Base-by-base conservation (phyloP, 2,113 vertebrate genomes). In the Rhinopithecus roxellana region DNA sequence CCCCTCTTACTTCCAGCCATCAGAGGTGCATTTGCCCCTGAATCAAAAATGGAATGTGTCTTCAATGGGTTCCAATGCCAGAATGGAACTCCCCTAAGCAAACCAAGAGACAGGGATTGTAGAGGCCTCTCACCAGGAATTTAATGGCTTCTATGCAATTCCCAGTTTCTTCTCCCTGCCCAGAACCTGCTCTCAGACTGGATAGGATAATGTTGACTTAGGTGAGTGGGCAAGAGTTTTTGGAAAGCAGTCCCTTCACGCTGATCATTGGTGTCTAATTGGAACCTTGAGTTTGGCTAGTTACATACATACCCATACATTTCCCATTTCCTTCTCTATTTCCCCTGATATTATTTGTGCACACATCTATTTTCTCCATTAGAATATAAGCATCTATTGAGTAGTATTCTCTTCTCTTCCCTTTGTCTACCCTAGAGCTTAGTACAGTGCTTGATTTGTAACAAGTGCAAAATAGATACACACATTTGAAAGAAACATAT, bases 321-420 rank as follows among this genome's bases (percentile, higher is more conserved):
- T 72, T 32, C 18, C 20, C 14, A 35, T 52, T 50, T 74, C 35
- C 48, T 83, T 13, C 64, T 50, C 48, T 86, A 30, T 61, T 64
- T 32, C 14, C 40, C 6, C 16, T 1, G n/a, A 10, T 5, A 0
- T 48, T 30, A 8, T 2, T 16, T 30, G 25, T 35, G 38, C 2
- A 1, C 35, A 17, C 2, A 16, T 7, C 61, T 10, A n/a, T 80
- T 38, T 52, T 75, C 79, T 38, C 74, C 27, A 5, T 50, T 55
- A 74, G 72, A 57, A 43, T 22, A 9, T 8, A 81, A 89, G 17
- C 6, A 70, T 59, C 35, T 35, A 38, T 81, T 40, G n/a, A 74
- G 50, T 43, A 43, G 40, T 13, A 6, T 64, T 92, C 43, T 74
- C 14, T 61, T 67, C 43, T 5, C 12, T 12, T 18, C 8, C 23